A percentile compares a stretch with the other conserved stretches of the same genome.
Conservation (phyloP, 2,797 vertebrate species). For the Aphelocoma californica region DNA sequence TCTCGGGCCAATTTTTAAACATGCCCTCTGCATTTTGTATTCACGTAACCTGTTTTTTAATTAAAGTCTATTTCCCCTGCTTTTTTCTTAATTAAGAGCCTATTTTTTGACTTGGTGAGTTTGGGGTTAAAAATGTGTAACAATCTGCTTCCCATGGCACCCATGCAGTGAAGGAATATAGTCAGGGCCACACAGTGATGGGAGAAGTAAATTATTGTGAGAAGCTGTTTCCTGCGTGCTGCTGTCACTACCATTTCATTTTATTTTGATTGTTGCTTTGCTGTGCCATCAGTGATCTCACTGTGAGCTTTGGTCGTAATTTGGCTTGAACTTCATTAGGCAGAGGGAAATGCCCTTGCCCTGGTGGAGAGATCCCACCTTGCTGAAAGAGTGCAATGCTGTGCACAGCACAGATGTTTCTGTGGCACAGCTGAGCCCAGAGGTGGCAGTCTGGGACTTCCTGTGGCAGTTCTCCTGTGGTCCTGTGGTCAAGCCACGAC, state of each 20-base stretch:
- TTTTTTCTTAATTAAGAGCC: neutral
- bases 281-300: neutral
- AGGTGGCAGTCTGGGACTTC: neutral
- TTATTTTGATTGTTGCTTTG: neutral
- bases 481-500: too few relatives aligned
- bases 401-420: neutral
- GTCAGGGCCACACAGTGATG: neutral
- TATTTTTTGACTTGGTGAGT: neutral
- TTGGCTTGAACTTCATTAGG: neutral
- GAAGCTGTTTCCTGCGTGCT: neutral
- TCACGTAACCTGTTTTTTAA: neutral
- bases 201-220: neutral
- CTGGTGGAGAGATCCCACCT: neutral
- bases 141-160: neutral
- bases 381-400: neutral
- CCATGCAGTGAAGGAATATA: neutral
- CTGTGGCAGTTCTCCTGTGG: too few relatives aligned
- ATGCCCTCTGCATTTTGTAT: neutral
- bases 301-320: neutral
- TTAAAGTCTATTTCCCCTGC: neutral
- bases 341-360: neutral
- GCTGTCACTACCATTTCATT: neutral
- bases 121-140: neutral
- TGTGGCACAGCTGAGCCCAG: neutral
- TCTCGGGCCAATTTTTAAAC: neutral